A percentile compares a stretch with the other conserved stretches of the same genome.
Evolutionary conservation across 2,797 vertebrate species (phyloP).

Genomic region (Acanthornis magna): DNA sequence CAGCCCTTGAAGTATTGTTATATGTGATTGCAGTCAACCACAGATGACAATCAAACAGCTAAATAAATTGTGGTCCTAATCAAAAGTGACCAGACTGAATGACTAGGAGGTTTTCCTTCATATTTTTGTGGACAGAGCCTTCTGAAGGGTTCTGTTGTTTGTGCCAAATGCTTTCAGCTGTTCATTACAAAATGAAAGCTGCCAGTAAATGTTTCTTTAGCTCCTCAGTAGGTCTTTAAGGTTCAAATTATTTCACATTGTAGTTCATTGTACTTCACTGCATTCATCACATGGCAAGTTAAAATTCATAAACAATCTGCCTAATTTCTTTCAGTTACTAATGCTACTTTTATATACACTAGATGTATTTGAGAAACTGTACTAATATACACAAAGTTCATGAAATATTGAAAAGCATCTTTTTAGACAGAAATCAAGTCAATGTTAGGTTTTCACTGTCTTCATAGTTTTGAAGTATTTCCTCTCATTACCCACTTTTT

Average conservation of each 20-base stretch:
- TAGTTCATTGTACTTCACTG: neutral
- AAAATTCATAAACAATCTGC: neutral
- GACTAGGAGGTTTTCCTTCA: neutral
- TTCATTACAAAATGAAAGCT: neutral
- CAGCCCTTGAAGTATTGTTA: neutral
- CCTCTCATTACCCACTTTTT: neutral
- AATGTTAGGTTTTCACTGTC: neutral
- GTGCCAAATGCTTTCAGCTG: neutral
- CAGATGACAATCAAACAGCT: neutral
- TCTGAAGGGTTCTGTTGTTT: neutral
- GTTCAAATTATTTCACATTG: neutral
- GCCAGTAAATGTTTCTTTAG: neutral
- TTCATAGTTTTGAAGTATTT: neutral
- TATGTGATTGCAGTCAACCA: neutral
- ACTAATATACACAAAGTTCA: neutral
- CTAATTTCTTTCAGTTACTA: neutral
- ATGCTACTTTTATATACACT: neutral
- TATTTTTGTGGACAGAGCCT: neutral
- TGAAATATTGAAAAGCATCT: neutral
- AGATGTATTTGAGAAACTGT: neutral
- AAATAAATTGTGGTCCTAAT: neutral
- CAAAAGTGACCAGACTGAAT: neutral
- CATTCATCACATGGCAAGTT: neutral
- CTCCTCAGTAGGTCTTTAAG: neutral
- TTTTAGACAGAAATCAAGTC: neutral